Evolutionary conservation across 2,797 vertebrate species (phyloP).

Genomic region (Pristis pectinata): DNA sequence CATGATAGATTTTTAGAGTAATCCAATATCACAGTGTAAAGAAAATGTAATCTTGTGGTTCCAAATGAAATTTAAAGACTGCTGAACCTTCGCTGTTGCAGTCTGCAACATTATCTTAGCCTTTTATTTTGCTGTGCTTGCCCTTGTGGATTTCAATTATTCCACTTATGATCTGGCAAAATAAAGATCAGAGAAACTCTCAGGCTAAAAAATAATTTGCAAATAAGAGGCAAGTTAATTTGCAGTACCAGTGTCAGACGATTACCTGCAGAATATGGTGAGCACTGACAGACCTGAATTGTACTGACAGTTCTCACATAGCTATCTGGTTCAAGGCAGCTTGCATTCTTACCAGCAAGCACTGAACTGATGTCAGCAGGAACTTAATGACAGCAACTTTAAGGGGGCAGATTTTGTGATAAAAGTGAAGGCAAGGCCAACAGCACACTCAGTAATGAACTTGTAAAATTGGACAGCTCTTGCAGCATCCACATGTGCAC

Average conservation of each 20-base stretch:
- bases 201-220: background rate
- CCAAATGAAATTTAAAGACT: background rate
- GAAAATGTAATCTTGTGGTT: constrained; percentile 17
- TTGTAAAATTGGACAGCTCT: background rate
- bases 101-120: background rate
- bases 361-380: too few relatives aligned
- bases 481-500: background rate
- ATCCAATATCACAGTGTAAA: constrained; percentile 8
- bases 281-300: background rate
- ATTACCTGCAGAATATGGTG: background rate
- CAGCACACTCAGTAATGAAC: too few relatives aligned
- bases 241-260: background rate
- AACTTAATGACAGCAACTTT: background rate
- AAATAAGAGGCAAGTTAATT: background rate
- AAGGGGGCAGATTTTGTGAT: background rate
- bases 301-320: background rate
- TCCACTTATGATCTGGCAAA: background rate
- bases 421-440: background rate
- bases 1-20: background rate
- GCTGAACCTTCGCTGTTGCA: background rate
- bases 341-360: background rate
- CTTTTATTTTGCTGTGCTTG: background rate
- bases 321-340: background rate
- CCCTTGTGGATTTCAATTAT: constrained; percentile 19
- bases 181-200: background rate